Conservation (phyloP, 2,113 vertebrate species). For the Ancistrus triradiatus region DNA sequence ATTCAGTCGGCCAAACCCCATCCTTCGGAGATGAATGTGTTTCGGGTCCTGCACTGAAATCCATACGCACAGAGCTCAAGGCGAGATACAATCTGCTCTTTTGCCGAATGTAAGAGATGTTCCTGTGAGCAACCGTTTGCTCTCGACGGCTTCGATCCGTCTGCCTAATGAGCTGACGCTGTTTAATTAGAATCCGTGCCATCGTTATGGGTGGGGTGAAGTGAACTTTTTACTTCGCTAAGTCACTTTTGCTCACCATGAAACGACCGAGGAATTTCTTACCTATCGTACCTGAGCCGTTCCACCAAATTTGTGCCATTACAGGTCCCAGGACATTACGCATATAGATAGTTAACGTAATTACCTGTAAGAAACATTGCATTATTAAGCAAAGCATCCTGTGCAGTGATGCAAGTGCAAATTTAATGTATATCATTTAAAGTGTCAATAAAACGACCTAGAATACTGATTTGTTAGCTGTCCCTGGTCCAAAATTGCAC, state of each 20-base stretch:
- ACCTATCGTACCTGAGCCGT: no score
- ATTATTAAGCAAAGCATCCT: no score
- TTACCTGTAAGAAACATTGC: no score
- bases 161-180: conserved; percentile 12
- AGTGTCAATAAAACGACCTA: no score
- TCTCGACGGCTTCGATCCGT: conserved; percentile 11
- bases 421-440: no score
- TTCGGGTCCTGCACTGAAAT: conserved; percentile 7
- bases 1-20: conserved; percentile 7
- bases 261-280: no score
- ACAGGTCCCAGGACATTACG: no score
- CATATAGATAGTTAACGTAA: no score
- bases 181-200: conserved; percentile 20
- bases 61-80: conserved; percentile 13
- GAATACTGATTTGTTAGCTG: no score
- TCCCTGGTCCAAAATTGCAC: no score
- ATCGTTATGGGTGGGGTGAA: background rate
- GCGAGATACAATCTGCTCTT: conserved; percentile 16
- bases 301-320: no score
- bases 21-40: conserved; percentile 21
- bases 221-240: background rate
- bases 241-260: background rate
- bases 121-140: background rate
- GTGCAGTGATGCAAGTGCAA: no score
- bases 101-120: conserved; percentile 19